These are phyloP conservation scores for Batillaria attramentaria DNA, from an alignment of 1,140 invertebrate genomes.

Conservation along the genomic window DNA sequence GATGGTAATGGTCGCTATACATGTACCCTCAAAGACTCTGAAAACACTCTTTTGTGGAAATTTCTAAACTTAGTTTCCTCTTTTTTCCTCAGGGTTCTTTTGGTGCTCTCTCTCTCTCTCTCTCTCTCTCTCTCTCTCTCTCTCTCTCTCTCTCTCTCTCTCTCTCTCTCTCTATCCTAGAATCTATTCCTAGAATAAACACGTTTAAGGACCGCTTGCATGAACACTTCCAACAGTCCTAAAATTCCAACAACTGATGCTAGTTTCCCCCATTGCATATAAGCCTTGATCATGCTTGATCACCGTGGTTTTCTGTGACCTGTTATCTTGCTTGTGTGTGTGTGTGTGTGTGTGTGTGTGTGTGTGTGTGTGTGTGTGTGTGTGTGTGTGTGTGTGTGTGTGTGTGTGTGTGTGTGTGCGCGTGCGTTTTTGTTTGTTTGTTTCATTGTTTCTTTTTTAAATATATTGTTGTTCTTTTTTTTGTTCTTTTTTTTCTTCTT, in stretches of 20 bases:
- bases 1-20: not conserved
- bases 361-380: not conserved
- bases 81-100: not conserved
- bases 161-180: too few species aligned
- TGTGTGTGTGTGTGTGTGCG: not conserved
- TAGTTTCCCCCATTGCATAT: too few species aligned
- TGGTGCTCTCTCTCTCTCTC: not conserved
- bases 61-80: too few species aligned
- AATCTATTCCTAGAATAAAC: too few species aligned
- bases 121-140: not conserved
- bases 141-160: not conserved
- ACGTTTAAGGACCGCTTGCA: too few species aligned
- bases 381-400: not conserved
- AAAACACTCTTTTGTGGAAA: not conserved
- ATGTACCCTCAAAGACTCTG: too few species aligned
- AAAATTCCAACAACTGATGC: too few species aligned
- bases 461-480: not conserved
- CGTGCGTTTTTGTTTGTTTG: not conserved
- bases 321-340: too few species aligned
- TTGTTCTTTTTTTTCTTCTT: not conserved
- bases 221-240: too few species aligned
- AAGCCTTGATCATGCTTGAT: too few species aligned
- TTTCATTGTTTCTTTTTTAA: not conserved
- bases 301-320: too few species aligned
- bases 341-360: not conserved